A percentile compares a stretch with the other conserved stretches of the same genome.
These are phyloP conservation scores for Hyles euphorbiae DNA, from an alignment of 1,140 invertebrate genomes.

Conservation along the genomic window DNA sequence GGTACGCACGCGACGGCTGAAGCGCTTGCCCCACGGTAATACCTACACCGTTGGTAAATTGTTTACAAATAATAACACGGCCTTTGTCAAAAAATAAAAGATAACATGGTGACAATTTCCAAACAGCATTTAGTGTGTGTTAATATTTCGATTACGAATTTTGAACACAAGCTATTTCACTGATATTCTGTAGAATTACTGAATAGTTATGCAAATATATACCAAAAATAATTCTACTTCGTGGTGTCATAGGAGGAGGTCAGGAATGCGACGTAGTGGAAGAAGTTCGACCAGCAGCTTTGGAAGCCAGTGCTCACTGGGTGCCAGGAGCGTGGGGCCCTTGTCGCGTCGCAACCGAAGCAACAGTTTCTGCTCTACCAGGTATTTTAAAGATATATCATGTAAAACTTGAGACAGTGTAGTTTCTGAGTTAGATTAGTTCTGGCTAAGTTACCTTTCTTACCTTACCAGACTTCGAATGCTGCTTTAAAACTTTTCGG, in stretches of 20 bases:
- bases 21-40: conserved; percentile 62
- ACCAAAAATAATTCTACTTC: too few species aligned
- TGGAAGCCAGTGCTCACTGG: conserved; percentile 66
- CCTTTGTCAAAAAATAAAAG: too few species aligned
- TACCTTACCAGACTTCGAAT: too few species aligned
- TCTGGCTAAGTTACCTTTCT: not conserved
- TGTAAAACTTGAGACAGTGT: not conserved
- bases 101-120: too few species aligned
- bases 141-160: too few species aligned
- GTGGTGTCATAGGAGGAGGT: conserved; percentile 42
- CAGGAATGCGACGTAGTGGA: conserved; percentile 64
- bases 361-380: conserved; percentile 33
- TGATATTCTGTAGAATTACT: too few species aligned
- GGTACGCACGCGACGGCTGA: conserved; percentile 54
- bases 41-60: too few species aligned
- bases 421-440: not conserved
- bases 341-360: conserved; percentile 55
- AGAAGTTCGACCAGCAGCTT: conserved; percentile 49
- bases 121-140: too few species aligned
- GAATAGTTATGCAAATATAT: too few species aligned
- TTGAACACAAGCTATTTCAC: too few species aligned
- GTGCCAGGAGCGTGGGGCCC: conserved; percentile 61
- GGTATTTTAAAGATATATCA: conserved; percentile 16
- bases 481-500: too few species aligned
- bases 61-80: too few species aligned